Base-by-base conservation (phyloP, 1,140 invertebrate species). In the Plectrocnemia conspersa region DNA sequence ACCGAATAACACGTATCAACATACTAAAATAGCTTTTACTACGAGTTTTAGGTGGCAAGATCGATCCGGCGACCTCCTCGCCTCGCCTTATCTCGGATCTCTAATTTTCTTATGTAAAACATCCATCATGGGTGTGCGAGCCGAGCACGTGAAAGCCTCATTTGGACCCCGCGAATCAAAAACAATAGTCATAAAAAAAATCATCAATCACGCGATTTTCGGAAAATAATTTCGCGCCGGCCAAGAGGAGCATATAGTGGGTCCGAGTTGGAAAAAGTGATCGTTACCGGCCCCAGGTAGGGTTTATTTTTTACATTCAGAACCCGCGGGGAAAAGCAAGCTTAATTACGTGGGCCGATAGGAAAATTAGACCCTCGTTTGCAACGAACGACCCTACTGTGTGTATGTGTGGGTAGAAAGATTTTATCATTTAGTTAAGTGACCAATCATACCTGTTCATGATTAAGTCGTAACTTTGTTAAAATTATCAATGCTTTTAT, bases 21-120 rank as follows among this genome's bases (percentile, higher is more conserved):
- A n/a, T n/a, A n/a, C n/a, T n/a, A n/a, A n/a, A n/a, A n/a, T n/a
- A n/a, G n/a, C n/a, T n/a, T n/a, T n/a, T n/a, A n/a, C n/a, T n/a
- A n/a, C n/a, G n/a, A n/a, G n/a, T n/a, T n/a, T n/a, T n/a, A n/a
- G n/a, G n/a, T n/a, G n/a, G n/a, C n/a, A n/a, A n/a, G 15, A 54
- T 54, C 41, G 52, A 54, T 47, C 45, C 29, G 23, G 40, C 53
- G 15, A 36, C 46, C 54, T 25, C 16, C 22, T 7, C 3, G 23
- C 11, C 45, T 16, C 40, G 6, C 29, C 44, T 61, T 61, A 61
- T 61, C 58, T 49, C 36, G 23, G 36, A 49, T 53, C 54, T 38
- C 50, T 61, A 56, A 61, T 56, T 61, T 56, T 54, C 54, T 54
- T 56, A 54, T 61, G 58, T 61, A 61, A 61, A 61, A 56, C 58